These are phyloP conservation scores for Platycheirus rosarum DNA, from an alignment of 2,888 invertebrate species.

Conservation along the genomic window DNA sequence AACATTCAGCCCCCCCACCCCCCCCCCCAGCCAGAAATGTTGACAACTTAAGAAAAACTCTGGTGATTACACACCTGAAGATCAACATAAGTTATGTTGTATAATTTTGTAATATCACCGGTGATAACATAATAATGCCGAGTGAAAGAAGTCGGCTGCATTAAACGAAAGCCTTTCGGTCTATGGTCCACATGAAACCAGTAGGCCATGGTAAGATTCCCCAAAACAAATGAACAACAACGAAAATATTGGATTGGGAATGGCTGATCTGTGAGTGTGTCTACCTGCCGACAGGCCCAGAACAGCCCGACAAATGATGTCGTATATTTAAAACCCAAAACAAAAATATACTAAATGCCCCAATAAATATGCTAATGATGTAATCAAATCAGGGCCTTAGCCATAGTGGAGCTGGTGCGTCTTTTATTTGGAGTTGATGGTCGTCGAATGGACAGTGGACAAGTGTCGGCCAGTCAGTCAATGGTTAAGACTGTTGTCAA, in stretches of 20 bases:
- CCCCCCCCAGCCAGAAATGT: conserved; percentile 80
- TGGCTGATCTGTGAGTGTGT: conserved; percentile 45
- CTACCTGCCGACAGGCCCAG: conserved; percentile 59
- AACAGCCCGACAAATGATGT: conserved; percentile 66
- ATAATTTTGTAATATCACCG: conserved; percentile 73
- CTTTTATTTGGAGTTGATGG: conserved; percentile 38
- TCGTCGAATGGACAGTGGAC: conserved; percentile 25
- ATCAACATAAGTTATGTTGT: conserved; percentile 80
- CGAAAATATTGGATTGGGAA: conserved; percentile 70
- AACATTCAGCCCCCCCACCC: conserved; percentile 57
- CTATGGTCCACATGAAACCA: conserved; percentile 68
- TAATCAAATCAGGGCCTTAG: conserved; percentile 69
- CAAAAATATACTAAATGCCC: conserved; percentile 74
- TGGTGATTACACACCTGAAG: conserved; percentile 79
- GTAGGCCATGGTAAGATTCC: conserved; percentile 67
- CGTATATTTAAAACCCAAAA: conserved; percentile 74
- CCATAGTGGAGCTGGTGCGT: conserved; percentile 60
- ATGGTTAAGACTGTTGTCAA: conserved; percentile 63
- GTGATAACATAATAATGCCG: conserved; percentile 75
- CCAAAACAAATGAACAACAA: conserved; percentile 73
- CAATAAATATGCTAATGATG: conserved; percentile 74
- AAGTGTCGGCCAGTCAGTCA: conserved; percentile 73
- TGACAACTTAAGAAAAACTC: conserved; percentile 82
- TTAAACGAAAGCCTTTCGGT: conserved; percentile 64
- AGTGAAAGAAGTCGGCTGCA: conserved; percentile 71